These are phyloP conservation scores for Drosophila lacicola DNA, from an alignment of 2,888 invertebrate genomes.

Conservation along the genomic window DNA sequence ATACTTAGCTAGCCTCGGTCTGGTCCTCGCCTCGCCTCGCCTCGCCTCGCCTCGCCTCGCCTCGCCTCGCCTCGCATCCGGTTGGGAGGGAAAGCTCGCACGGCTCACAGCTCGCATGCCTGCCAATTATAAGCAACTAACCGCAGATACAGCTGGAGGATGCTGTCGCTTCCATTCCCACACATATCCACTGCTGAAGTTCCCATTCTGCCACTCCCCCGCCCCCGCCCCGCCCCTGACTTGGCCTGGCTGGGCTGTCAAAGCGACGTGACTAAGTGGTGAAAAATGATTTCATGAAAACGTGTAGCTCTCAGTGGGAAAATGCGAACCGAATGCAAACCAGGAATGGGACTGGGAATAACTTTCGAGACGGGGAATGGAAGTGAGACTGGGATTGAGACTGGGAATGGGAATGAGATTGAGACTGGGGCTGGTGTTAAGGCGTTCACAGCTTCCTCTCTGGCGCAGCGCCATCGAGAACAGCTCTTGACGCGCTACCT, in stretches of 20 bases:
- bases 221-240: slow-evolving; percentile 1
- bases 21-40: slow-evolving; percentile 19
- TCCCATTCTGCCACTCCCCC: slow-evolving; percentile 19
- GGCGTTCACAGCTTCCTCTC: slow-evolving; percentile 60
- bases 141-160: slow-evolving; percentile 73
- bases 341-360: slow-evolving; percentile 23
- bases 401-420: slow-evolving; percentile 6
- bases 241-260: slow-evolving; percentile 65
- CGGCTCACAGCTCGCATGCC: slow-evolving; percentile 68
- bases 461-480: slow-evolving; percentile 59
- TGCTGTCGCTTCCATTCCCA: slow-evolving; percentile 60
- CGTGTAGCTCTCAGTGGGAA: slow-evolving; percentile 73
- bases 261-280: slow-evolving; percentile 79
- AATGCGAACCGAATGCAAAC: slow-evolving; percentile 57
- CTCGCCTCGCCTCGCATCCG: slow-evolving; percentile 43
- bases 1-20: slow-evolving; percentile 36
- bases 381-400: neutral
- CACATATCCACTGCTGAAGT: neutral
- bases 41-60: slow-evolving; percentile 24
- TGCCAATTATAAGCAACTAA: slow-evolving; percentile 79
- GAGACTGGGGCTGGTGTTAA: slow-evolving; percentile 44
- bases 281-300: slow-evolving; percentile 79
- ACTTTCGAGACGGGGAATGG: neutral
- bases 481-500: slow-evolving; percentile 68
- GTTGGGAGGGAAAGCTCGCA: slow-evolving; percentile 64